phyloP scores from a whole-genome alignment of 1,140 invertebrate species.

The Hylaeus volcanicus region DNA sequence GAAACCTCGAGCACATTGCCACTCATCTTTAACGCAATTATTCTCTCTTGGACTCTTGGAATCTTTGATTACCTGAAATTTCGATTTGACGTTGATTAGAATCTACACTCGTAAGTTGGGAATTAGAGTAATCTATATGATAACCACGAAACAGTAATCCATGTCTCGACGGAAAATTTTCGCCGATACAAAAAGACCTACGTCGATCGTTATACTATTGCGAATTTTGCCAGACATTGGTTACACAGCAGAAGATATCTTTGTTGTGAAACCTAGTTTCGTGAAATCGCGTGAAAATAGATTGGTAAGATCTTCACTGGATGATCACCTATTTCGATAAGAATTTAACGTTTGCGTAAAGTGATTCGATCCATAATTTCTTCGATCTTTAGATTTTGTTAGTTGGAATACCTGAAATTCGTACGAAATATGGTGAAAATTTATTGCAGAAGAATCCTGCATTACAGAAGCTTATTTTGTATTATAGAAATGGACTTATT shows the following conservation, averaged over 20 bases:
- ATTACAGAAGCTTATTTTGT: no score
- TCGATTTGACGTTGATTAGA: no score
- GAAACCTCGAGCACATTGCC: no score
- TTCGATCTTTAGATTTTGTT: no score
- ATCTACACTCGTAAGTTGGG: not conserved
- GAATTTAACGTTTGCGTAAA: not conserved
- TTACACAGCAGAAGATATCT: not conserved
- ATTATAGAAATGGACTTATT: no score
- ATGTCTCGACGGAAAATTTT: conserved; percentile 1
- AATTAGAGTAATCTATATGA: not conserved
- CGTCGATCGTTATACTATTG: not conserved
- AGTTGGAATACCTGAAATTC: no score
- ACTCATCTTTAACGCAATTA: no score
- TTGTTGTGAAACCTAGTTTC: not conserved
- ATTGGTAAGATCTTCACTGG: not conserved
- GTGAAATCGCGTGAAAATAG: not conserved
- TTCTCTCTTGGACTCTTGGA: no score
- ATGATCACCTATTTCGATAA: not conserved
- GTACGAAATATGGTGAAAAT: no score
- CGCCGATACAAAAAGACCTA: not conserved
- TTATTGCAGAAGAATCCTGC: no score
- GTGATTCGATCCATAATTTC: not conserved
- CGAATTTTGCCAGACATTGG: not conserved
- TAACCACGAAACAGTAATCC: not conserved
- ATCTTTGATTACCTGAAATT: no score